Percentiles rank a stretch among this genome's conserved stretches.
Conservation (phyloP, 2,113 vertebrate genomes). For the Psittacula cyanocephala region DNA sequence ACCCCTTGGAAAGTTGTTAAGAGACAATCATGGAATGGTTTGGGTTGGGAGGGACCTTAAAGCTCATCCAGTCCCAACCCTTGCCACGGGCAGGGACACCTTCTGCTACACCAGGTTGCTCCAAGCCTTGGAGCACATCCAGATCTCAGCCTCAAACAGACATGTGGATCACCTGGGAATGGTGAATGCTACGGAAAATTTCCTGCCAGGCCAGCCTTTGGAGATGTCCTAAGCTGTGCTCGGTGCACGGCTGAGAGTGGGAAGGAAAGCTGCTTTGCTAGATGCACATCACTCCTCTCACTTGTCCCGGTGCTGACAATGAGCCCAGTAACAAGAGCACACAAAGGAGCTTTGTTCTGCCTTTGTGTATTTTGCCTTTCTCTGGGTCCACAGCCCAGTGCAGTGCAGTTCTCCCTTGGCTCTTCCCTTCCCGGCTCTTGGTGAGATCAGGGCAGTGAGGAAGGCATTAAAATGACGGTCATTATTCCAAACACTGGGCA, state of each 20-base stretch:
- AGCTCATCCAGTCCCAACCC: neutral
- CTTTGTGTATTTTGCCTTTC: neutral
- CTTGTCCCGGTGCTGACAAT: neutral
- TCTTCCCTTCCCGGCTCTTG: neutral
- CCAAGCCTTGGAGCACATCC: neutral
- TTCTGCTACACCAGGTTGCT: neutral
- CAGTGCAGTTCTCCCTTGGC: neutral
- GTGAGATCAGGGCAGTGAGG: constrained; percentile 4
- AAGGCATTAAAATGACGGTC: neutral
- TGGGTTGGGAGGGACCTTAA: neutral
- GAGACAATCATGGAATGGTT: neutral
- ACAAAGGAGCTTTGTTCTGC: constrained; percentile 30
- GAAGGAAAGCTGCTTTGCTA: neutral
- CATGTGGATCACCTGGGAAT: fast-evolving
- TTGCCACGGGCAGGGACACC: neutral
- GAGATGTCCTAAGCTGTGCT: neutral
- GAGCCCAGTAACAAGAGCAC: neutral
- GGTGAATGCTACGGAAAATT: neutral
- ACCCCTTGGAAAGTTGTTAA: too few species aligned
- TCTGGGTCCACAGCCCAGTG: neutral
- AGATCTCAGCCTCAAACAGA: neutral
- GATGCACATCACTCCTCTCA: neutral
- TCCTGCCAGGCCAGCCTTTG: neutral
- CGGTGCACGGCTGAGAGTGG: fast-evolving
- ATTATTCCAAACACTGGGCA: neutral